Evolutionary conservation across 1,140 invertebrate genomes (phyloP), one percentile per base, ranked within the genome.

Genomic region (Agrypnia vestita): DNA sequence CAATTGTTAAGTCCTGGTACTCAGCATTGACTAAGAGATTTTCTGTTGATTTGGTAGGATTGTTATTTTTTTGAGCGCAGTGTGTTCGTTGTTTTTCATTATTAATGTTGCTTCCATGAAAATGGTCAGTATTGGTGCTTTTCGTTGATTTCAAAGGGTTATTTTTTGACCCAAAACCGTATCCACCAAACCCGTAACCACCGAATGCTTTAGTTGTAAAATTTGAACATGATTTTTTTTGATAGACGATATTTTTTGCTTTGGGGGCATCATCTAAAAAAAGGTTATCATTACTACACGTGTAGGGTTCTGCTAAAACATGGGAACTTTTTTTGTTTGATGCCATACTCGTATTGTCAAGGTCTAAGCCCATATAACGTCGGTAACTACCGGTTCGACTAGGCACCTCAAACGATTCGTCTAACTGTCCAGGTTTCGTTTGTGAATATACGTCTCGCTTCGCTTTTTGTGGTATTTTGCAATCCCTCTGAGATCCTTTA

Each of bases 161-260:
- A 74, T 93, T 92, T 43, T 91, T 90, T 0, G 89, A 89, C 0
- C 92, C 93, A 83, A 95, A 94, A 46, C 95, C 86, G 83, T 95
- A 96, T 0, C 95, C 95, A 4, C 95, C 95, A 82, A 95, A 96
- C 21, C 95, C 94, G 83, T 96, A 96, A 0, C 94, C 95, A 11
- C 95, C 94, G 76, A 95, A 94, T 0, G 93, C 93, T 88, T 96
- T 96, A 0, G 94, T 95, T 0, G 94, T 93, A 19, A 97, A 87
- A 89, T 96, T 96, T 84, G 96, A 95, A 95, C 95, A 96, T 0
- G 95, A 96, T 85, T 96, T 96, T 4, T 95, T 95, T 84, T 71
- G 15, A 17, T 47, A 15, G 15, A 44, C n/a, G 44, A 17, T 11
- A 13, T 49, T 71, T 71, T 96, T 95, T 0, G 91, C 92, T 51